phyloP scores from a whole-genome alignment of 2,113 vertebrate genomes.

The Pseudorasbora parva region DNA sequence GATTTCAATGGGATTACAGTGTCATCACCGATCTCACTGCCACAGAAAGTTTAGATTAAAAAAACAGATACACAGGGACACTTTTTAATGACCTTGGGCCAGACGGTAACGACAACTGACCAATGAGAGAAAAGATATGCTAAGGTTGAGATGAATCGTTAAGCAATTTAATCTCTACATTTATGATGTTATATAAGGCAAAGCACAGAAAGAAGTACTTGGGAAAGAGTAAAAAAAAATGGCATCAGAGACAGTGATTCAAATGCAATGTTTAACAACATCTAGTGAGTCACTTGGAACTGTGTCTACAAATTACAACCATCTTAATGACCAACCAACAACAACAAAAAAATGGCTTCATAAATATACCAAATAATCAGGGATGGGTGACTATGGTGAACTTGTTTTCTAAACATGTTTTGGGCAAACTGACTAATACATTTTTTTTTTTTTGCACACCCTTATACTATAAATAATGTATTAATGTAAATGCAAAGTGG shows the following conservation, averaged over 20 bases:
- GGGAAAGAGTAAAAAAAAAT: not conserved
- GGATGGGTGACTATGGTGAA: no score
- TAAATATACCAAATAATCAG: no score
- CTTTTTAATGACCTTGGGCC: slow-evolving; percentile 12
- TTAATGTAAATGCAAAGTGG: no score
- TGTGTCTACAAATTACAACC: not conserved
- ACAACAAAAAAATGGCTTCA: no score
- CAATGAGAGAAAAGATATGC: not conserved
- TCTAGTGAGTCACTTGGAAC: slow-evolving; percentile 13
- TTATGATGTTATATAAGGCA: not conserved
- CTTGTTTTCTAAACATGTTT: no score
- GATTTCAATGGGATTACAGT: slow-evolving; percentile 43
- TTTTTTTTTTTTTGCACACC: no score
- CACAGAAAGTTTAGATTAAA: slow-evolving; percentile 17
- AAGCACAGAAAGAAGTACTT: not conserved
- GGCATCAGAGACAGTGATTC: slow-evolving; percentile 1
- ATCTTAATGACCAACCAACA: no score
- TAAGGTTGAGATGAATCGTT: not conserved
- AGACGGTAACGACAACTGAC: not conserved
- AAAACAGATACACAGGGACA: slow-evolving; percentile 14
- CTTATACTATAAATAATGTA: no score
- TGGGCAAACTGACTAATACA: no score
- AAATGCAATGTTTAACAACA: slow-evolving; percentile 25
- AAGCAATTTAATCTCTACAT: not conserved
- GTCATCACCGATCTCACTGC: not conserved